Evolutionary conservation across 2,113 vertebrate genomes (phyloP).

Genomic region (Oxygymnocypris stewartii): DNA sequence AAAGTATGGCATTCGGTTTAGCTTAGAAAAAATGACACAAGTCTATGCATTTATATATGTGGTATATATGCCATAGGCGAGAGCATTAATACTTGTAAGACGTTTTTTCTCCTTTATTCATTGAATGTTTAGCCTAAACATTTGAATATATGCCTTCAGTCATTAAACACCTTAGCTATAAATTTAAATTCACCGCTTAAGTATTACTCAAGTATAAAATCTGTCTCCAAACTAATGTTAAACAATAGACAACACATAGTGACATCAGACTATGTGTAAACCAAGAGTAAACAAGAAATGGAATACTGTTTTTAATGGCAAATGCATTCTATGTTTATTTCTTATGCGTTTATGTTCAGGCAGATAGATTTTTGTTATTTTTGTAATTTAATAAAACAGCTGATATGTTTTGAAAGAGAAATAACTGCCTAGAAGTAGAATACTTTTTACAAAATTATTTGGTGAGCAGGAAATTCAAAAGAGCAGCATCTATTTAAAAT

Average conservation of each 20-base stretch:
- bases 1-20: constrained; percentile 6
- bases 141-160: neutral
- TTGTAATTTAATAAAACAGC: too few relatives aligned
- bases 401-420: neutral
- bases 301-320: neutral
- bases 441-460: too few relatives aligned
- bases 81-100: neutral
- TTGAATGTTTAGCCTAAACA: neutral
- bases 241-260: neutral
- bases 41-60: neutral
- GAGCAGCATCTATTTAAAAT: neutral
- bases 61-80: neutral
- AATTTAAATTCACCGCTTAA: neutral
- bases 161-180: neutral
- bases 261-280: neutral
- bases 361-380: too few relatives aligned
- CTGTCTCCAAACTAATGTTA: neutral
- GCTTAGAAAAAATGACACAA: neutral
- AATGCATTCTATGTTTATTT: neutral
- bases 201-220: neutral
- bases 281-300: neutral
- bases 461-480: neutral
- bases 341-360: neutral
- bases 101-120: neutral
- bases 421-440: neutral